Conservation (phyloP, 1,140 invertebrate species). For the Aphelenchoides besseyi region DNA sequence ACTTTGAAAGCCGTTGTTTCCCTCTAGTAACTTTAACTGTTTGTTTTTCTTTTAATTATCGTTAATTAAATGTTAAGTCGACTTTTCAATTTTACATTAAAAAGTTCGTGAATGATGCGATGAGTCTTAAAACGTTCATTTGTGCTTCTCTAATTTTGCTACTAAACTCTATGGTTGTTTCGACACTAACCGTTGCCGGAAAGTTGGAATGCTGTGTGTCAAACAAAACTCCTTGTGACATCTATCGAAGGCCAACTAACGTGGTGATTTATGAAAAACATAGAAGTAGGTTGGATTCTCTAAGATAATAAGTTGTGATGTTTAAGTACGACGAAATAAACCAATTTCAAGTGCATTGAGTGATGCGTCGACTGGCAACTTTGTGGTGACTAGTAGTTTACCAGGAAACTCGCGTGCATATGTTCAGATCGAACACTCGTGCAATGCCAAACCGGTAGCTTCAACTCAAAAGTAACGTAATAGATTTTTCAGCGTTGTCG, state of each 20-base stretch:
- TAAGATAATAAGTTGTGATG: not conserved
- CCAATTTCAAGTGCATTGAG: not conserved
- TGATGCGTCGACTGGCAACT: not conserved
- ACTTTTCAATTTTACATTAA: no score
- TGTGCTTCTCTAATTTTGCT: no score
- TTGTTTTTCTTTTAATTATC: no score
- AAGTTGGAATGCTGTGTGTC: slow-evolving; percentile 4
- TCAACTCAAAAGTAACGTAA: not conserved
- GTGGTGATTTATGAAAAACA: not conserved
- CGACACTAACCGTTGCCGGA: slow-evolving; percentile 7
- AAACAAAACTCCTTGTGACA: not conserved
- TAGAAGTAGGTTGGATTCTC: not conserved
- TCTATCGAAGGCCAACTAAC: not conserved
- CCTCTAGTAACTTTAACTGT: no score
- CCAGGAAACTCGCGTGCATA: not conserved
- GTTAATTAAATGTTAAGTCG: no score
- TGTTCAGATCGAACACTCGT: not conserved
- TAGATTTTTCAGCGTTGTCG: not conserved
- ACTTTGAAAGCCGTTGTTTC: no score
- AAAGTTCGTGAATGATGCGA: no score
- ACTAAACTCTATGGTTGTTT: no score
- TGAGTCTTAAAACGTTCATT: no score
- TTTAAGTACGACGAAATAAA: not conserved
- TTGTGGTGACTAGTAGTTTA: not conserved
- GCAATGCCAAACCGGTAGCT: not conserved